These are phyloP conservation scores for Proctacanthus coquilletti DNA, from an alignment of 1,140 invertebrate species.

Conservation along the genomic window DNA sequence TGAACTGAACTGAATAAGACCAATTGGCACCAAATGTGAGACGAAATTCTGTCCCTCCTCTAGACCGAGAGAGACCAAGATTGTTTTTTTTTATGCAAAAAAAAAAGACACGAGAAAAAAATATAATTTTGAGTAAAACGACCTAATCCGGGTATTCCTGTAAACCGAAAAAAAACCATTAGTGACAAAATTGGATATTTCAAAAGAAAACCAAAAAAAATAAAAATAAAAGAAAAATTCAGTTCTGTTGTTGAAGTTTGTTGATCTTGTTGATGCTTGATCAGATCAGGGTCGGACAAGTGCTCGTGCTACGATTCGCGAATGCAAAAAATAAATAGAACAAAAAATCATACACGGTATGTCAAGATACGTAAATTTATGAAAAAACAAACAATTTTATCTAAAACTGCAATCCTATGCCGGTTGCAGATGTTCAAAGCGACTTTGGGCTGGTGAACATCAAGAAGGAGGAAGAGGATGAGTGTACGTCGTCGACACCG, in stretches of 20 bases:
- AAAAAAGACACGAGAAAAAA: neutral
- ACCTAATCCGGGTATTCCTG: neutral
- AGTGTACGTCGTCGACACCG: too few species aligned
- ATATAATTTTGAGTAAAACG: slow-evolving; percentile 1
- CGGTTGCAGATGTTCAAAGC: slow-evolving; percentile 7
- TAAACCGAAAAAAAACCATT: neutral
- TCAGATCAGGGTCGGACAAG: slow-evolving; percentile 7
- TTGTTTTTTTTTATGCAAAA: neutral
- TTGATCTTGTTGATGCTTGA: slow-evolving; percentile 6
- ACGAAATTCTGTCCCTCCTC: too few species aligned
- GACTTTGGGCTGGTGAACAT: neutral
- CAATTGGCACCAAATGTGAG: too few species aligned
- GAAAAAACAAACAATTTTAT: slow-evolving; percentile 1
- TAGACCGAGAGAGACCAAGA: neutral
- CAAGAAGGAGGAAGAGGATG: slow-evolving; percentile 3
- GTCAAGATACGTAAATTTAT: neutral
- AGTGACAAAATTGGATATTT: neutral
- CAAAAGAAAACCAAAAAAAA: slow-evolving; percentile 3
- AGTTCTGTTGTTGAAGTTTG: slow-evolving; percentile 5
- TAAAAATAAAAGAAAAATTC: slow-evolving; percentile 2
- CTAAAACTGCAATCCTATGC: slow-evolving; percentile 5
- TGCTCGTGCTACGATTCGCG: slow-evolving; percentile 1
- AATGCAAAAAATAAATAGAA: slow-evolving; percentile 1
- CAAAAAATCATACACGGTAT: neutral
- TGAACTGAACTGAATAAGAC: too few species aligned